Evolutionary conservation across 2,113 vertebrate genomes (phyloP), one percentile per base, ranked within the genome.

Genomic region (Anthoscopus minutus): DNA sequence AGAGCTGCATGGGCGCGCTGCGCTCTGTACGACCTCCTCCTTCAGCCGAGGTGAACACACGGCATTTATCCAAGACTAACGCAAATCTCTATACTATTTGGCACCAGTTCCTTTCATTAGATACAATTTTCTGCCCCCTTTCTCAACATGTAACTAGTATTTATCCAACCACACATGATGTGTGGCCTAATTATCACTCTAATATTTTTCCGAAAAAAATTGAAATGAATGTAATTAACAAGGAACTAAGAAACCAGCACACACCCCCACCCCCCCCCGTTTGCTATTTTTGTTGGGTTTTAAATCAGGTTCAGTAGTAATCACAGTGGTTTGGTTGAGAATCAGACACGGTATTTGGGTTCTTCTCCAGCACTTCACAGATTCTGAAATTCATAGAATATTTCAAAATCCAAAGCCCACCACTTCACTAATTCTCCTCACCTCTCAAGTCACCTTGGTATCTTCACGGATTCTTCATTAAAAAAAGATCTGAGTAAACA

Each of bases 101-200:
- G 76, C 88, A 93, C 89, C 57, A n/a, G 48, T 79, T 96, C 64
- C 94, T 90, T 88, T 96, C 72, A 92, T 85, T 93, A 89, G 66
- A 94, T 82, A 54, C 23, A 20, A 85, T 88, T 83, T 86, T 87
- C 93, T 95, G 97, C 92, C 74, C 78, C 48, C 69, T 89, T 94
- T 96, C 80, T 82, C 74, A 95, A 84, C 62, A 77, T 66, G 31
- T 54, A 93, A 92, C 69, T 86, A 93, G 48, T 71, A 92, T 94
- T 81, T 95, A 92, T 47, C 37, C 58, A 95, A 83, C 58, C 61
- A 79, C 86, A 73, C 79, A 91, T 80, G 74, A 88, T 85, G 79
- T 72, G 67, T 86, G 93, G 93, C 80, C 92, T 92, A 88, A 81
- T 96, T 93, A 80, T 91, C 85, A 89, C 50, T 80, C 95, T 88